Conservation (phyloP, 2,113 vertebrate species). For the Tragelaphus strepsiceros region DNA sequence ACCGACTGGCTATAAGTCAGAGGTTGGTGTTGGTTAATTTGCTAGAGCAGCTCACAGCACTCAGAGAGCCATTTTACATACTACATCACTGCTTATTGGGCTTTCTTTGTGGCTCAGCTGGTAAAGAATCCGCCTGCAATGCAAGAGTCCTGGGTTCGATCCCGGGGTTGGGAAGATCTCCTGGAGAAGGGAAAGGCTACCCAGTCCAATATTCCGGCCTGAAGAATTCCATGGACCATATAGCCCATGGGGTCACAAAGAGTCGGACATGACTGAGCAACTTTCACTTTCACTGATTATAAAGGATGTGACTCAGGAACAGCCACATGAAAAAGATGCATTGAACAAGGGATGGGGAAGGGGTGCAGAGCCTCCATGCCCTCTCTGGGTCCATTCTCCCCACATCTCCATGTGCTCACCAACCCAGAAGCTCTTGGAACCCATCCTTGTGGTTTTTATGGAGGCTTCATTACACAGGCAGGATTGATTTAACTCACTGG, state of each 20-base stretch:
- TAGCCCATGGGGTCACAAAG: neutral
- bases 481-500: neutral
- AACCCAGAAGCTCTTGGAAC: neutral
- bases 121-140: neutral
- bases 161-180: neutral
- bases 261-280: neutral
- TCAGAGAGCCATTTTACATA: fast-evolving
- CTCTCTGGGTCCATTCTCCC: neutral
- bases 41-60: neutral
- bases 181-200: neutral
- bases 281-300: neutral
- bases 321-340: neutral
- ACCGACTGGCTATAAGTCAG: neutral
- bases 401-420: neutral
- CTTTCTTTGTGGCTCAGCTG: neutral
- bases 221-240: neutral
- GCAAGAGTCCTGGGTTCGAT: neutral
- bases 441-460: neutral
- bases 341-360: neutral
- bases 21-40: neutral
- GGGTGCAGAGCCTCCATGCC: neutral
- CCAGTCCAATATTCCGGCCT: neutral
- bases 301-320: neutral
- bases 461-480: neutral
- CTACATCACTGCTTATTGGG: neutral